Conservation (phyloP, 2,113 vertebrate genomes). For the Lasiurus borealis region DNA sequence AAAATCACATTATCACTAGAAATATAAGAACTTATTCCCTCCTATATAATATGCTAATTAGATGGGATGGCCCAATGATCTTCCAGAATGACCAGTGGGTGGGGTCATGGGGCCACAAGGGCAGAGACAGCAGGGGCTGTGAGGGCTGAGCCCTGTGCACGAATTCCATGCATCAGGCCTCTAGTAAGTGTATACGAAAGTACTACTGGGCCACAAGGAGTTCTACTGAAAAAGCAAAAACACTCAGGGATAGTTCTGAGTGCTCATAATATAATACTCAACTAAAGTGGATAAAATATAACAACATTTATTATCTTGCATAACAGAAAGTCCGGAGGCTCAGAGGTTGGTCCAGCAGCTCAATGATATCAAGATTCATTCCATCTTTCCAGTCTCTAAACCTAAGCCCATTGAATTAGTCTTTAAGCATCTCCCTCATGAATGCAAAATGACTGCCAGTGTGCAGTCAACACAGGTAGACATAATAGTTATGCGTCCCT, state of each 20-base stretch:
- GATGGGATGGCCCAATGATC: rapidly evolving
- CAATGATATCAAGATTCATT: not conserved
- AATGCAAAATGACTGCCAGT: not conserved
- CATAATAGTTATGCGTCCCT: not conserved
- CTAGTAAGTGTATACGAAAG: not conserved
- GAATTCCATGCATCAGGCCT: no score
- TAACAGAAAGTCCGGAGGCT: not conserved
- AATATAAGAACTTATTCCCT: not conserved
- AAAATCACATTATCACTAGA: not conserved
- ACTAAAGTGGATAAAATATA: not conserved
- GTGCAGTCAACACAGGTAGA: no score
- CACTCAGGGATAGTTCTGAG: not conserved
- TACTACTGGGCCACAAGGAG: not conserved
- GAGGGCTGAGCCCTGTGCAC: no score
- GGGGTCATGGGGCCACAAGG: no score
- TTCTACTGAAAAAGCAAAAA: not conserved
- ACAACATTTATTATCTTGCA: not conserved
- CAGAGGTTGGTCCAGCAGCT: not conserved
- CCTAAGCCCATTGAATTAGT: not conserved
- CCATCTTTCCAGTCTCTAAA: not conserved
- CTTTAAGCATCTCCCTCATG: not conserved
- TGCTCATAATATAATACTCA: not conserved
- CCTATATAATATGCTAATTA: no score
- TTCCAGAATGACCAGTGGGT: no score
- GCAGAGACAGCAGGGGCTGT: no score